Percentiles rank a stretch among this genome's conserved stretches.
Evolutionary conservation across 2,113 vertebrate species (phyloP).

Genomic region (Ptilorrhoa leucosticta): DNA sequence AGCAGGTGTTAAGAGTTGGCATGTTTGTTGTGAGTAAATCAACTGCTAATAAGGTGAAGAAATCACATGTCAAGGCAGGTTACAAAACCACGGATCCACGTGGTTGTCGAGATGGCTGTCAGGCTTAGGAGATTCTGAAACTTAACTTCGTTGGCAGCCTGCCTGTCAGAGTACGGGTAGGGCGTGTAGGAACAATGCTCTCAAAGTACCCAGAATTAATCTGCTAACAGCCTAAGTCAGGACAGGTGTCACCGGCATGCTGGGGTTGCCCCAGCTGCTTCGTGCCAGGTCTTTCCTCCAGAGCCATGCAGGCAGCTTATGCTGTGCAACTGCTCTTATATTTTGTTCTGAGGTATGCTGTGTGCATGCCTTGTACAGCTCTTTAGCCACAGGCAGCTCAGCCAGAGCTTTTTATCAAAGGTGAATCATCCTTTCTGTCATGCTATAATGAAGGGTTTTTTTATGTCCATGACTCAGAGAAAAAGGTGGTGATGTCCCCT

Average conservation of each 20-base stretch:
- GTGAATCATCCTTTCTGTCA: neutral
- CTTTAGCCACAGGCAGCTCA: neutral
- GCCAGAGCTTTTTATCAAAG: neutral
- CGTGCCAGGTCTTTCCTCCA: neutral
- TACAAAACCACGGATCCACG: constrained; percentile 60
- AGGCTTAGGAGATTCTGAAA: constrained; percentile 61
- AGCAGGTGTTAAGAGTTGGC: constrained; percentile 11
- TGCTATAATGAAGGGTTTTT: neutral
- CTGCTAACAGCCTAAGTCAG: neutral
- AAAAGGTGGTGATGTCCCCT: neutral
- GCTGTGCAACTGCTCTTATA: neutral
- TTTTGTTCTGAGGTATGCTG: neutral
- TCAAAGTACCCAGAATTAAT: neutral
- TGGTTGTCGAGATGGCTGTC: constrained; percentile 23
- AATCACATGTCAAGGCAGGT: constrained; percentile 49
- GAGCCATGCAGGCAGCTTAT: neutral
- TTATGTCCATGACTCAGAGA: neutral
- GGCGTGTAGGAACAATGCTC: constrained; percentile 33
- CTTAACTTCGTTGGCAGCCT: constrained; percentile 11
- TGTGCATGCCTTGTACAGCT: neutral
- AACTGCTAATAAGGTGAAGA: constrained; percentile 49
- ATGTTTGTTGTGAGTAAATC: constrained; percentile 4
- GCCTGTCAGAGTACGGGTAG: neutral
- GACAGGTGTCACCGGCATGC: neutral
- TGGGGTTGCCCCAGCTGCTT: neutral